Base-by-base conservation (phyloP, 1,140 invertebrate genomes). In the Dinoponera quadriceps region DNA sequence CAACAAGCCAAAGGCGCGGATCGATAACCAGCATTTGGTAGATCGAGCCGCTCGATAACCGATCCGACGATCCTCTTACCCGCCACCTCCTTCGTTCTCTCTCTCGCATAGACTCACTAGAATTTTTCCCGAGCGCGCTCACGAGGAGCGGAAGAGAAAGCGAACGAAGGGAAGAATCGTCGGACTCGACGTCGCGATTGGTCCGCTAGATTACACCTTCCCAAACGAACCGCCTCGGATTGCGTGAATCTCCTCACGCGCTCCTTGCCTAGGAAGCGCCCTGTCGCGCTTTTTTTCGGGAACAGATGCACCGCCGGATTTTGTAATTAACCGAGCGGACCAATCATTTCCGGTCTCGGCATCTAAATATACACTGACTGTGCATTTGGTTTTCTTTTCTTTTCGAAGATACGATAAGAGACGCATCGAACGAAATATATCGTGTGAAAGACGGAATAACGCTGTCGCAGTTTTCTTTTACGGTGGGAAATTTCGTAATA, bases 181-280 rank as follows among this genome's bases (percentile, higher is more conserved):
- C 5, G 33, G 25, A 22, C 16, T 48, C 33, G 59, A 38, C 71
- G 25, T 65, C 73, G 80, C 87, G 87, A 88, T 88, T 63, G 85
- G 38, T 77, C 77, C 83, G 74, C 85, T 33, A 88, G 87, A 88
- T 88, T 88, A 69, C 86, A 85, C 68, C 63, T 82, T 65, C 62
- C 44, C 55, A 68, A 78, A 83, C 51, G 86, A 82, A 83, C 59
- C 73, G 68, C 65, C 51, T 74, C 62, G 72, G 78, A 87, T 87
- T 65, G 72, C 83, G 44, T 49, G 55, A 65, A 69, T 38, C 38
- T 55, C 73, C 20, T 1, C 51, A 13, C 33, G 18, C 60, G 9
- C n/a, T 38, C 20, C 13, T 16, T 20, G 5, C 25, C 25, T 22
- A 2, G 27, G 18, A 20, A 7, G 29, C 16, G 18, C 27, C 60